These are phyloP conservation scores for Choloepus didactylus DNA, from an alignment of 2,797 vertebrate genomes.

Conservation along the genomic window DNA sequence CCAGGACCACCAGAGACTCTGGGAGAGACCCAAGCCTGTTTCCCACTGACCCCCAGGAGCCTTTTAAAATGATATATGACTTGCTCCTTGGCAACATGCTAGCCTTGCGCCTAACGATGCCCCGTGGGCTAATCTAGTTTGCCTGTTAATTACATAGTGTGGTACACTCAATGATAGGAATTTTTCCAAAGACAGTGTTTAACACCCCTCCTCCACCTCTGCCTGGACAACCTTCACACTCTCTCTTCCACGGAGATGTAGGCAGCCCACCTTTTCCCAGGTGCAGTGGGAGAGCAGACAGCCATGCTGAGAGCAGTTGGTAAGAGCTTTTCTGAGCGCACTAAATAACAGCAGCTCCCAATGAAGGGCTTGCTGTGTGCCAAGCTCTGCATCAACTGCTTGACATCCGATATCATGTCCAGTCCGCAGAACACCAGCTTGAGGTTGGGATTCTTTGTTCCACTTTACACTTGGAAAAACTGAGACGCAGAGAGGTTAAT, in stretches of 20 bases:
- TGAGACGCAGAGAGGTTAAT: neutral
- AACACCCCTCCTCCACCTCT: neutral
- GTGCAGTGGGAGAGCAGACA: neutral
- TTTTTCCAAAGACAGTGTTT: conserved; percentile 5
- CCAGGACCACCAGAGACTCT: conserved; percentile 6
- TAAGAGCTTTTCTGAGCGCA: neutral
- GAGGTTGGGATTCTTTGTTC: neutral
- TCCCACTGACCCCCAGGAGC: neutral
- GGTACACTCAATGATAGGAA: neutral
- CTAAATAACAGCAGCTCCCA: neutral
- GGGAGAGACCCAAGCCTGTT: neutral
- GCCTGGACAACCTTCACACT: neutral
- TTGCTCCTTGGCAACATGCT: neutral
- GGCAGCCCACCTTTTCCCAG: neutral
- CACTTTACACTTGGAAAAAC: neutral
- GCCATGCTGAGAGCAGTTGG: fast-evolving
- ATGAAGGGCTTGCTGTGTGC: neutral
- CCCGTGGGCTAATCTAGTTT: neutral
- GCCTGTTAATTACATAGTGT: conserved; percentile 10
- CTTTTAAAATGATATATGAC: conserved; percentile 28
- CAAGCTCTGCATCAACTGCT: neutral
- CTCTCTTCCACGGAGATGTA: neutral
- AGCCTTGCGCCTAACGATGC: neutral
- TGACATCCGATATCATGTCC: neutral
- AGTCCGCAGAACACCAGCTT: neutral